These are phyloP conservation scores for Delphinapterus leucas DNA, from an alignment of 2,113 vertebrate species.

Conservation along the genomic window DNA sequence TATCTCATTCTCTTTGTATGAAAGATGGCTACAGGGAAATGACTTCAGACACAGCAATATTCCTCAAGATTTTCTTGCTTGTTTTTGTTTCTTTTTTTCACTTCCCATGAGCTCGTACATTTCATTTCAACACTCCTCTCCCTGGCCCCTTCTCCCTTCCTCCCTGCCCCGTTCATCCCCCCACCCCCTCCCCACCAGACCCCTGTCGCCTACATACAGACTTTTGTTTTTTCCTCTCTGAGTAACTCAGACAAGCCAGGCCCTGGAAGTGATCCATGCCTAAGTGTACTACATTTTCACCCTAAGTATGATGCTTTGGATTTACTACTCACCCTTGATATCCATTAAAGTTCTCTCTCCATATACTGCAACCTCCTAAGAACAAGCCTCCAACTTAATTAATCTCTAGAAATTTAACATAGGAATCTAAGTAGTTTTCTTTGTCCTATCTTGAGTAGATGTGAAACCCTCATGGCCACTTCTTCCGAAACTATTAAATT, in stretches of 20 bases:
- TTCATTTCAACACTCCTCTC: not conserved
- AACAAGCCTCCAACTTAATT: not conserved
- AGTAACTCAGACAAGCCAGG: not conserved
- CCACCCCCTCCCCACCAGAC: not conserved
- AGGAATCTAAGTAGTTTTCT: not conserved
- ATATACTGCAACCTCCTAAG: not conserved
- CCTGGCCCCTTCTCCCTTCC: not conserved
- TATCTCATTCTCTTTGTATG: not conserved
- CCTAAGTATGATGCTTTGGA: not conserved
- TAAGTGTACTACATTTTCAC: not conserved
- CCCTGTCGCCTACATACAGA: not conserved
- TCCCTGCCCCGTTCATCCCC: rapidly evolving
- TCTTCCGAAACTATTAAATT: not conserved
- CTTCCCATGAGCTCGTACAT: not conserved
- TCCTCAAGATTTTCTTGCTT: not conserved
- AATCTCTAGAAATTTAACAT: not conserved
- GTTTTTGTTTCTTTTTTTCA: not conserved
- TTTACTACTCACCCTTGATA: not conserved
- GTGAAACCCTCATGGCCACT: not conserved
- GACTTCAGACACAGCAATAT: not conserved
- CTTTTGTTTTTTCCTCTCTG: not conserved
- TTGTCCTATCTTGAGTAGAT: not conserved
- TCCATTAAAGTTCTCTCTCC: not conserved
- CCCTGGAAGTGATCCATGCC: not conserved
- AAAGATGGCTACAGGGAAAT: not conserved